phyloP scores from a whole-genome alignment of 1,140 invertebrate species.

The Aleiodes sp. region DNA sequence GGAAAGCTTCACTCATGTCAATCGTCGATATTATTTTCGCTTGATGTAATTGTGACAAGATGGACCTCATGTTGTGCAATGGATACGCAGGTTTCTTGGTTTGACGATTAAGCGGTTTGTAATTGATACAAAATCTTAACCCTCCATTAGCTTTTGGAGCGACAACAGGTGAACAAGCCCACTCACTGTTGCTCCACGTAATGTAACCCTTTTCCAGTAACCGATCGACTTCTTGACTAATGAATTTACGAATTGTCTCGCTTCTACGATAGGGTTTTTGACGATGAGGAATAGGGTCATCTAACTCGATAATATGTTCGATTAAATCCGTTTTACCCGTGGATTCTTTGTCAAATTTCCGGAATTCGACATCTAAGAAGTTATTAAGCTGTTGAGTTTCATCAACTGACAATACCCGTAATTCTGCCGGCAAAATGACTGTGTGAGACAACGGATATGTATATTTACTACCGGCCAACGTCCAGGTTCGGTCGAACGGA shows the following conservation, averaged over 20 bases:
- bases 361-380: not conserved
- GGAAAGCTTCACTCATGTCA: too few species aligned
- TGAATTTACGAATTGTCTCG: constrained; percentile 29
- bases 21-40: too few species aligned
- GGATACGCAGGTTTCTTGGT: constrained; percentile 31
- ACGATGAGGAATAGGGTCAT: constrained; percentile 19
- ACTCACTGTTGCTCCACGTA: too few species aligned
- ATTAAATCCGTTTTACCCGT: constrained; percentile 26
- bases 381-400: not conserved
- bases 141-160: constrained; percentile 19
- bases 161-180: constrained; percentile 21
- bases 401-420: not conserved
- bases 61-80: constrained; percentile 25
- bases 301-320: constrained; percentile 26
- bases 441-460: constrained; percentile 1
- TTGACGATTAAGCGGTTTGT: constrained; percentile 19
- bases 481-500: not conserved
- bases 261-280: constrained; percentile 32
- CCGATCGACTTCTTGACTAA: constrained; percentile 32
- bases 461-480: constrained; percentile 2
- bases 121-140: too few species aligned
- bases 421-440: not conserved
- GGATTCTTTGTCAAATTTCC: constrained; percentile 14
- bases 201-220: constrained; percentile 28
- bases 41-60: constrained; percentile 34